Base-by-base conservation (phyloP, 2,113 vertebrate species). In the Meriones unguiculatus region DNA sequence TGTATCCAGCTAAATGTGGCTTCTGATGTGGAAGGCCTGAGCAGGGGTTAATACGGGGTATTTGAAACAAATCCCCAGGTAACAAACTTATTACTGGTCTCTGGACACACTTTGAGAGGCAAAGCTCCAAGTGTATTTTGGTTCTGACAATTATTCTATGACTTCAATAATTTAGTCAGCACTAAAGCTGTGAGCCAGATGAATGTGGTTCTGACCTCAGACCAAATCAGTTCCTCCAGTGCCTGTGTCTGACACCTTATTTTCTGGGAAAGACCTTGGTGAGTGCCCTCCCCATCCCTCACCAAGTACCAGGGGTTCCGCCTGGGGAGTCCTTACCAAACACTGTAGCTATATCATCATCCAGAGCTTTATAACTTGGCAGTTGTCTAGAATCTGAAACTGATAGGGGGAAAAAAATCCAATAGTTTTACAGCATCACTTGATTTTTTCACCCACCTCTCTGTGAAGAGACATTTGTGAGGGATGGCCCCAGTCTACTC, bases 301-400 rank as follows among this genome's bases (percentile, higher is more conserved):
- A 18, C 17, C 64, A 22, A 1, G 20, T 35, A 46, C 7, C 41
- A 50, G 24, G 7, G 5, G 32, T 20, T 54, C 8, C 59, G 15
- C 5, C 10, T 2, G 25, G 50, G 35, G 2, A n/a, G 3, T 70
- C 50, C 94, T 95, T 93, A 97, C 96, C 94, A 7, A 96, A 94
- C n/a, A 80, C 13, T 57, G 57, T 28, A 30, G 87, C 32, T 54
- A 95, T 24, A 10, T 94, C 41, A 0, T 69, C 57, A 52, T 81
- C n/a, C 59, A 54, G 22, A 41, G 2, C 32, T 73, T 52, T 78
- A 30, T 73, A 38, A 28, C 7, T 28, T 90, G 76, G 3, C 62
- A 18, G 20, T 41, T 20, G 1, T 50, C 30, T 57, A 62, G 32
- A 12, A 35, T 2, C 69, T 88, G 57, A 15, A 75, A 1, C 95